Evolutionary conservation across 2,888 invertebrate genomes (phyloP).

Genomic region (Buathra laborator): DNA sequence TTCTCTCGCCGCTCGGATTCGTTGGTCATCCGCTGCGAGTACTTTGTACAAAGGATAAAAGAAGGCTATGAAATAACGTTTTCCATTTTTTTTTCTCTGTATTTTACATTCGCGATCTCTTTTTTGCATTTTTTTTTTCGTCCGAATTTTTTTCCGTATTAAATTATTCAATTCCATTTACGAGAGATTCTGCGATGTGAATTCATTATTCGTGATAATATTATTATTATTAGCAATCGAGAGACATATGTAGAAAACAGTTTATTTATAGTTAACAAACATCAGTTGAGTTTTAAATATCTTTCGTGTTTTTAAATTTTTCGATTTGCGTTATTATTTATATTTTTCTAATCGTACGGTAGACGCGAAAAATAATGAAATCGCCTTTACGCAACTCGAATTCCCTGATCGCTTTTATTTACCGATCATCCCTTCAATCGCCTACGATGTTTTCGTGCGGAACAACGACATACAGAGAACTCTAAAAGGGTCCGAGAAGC

Average conservation of each 20-base stretch:
- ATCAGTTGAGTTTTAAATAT: neutral
- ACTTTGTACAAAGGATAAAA: too few relatives aligned
- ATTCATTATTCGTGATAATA: too few relatives aligned
- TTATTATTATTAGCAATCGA: too few relatives aligned
- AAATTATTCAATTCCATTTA: too few relatives aligned
- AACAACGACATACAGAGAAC: constrained; percentile 23
- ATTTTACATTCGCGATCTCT: too few relatives aligned
- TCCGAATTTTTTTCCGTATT: too few relatives aligned
- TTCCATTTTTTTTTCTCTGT: neutral
- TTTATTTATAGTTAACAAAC: too few relatives aligned
- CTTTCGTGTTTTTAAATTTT: neutral
- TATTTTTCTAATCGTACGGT: constrained; percentile 13
- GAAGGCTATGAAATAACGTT: too few relatives aligned
- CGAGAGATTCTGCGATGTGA: too few relatives aligned
- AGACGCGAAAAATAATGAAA: constrained; percentile 26
- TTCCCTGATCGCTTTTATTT: constrained; percentile 39
- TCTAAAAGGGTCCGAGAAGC: constrained; percentile 25
- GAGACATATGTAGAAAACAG: too few relatives aligned
- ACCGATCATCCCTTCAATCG: constrained; percentile 39
- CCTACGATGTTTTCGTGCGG: constrained; percentile 26
- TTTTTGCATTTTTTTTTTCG: too few relatives aligned
- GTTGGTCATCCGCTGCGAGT: too few relatives aligned
- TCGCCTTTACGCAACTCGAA: constrained; percentile 35
- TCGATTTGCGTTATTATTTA: neutral
- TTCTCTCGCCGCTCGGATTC: neutral